These are phyloP conservation scores for Clamator glandarius DNA, from an alignment of 2,797 vertebrate species.

Conservation along the genomic window DNA sequence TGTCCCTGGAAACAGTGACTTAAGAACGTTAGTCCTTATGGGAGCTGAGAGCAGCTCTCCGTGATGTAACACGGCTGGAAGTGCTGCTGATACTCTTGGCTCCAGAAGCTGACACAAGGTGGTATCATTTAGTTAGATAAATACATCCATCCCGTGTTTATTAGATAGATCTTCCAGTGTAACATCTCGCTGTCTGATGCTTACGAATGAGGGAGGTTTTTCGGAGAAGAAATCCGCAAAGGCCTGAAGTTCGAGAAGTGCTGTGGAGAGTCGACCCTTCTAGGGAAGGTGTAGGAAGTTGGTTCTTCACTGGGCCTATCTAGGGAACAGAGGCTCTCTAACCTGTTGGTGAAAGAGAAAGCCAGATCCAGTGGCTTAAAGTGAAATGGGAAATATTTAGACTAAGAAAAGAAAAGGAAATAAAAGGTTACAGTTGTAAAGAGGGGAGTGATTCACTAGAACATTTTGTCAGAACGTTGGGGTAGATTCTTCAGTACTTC, in stretches of 20 bases:
- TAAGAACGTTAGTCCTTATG: not conserved
- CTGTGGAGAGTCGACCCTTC: not conserved
- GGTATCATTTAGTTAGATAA: not conserved
- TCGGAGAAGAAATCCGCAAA: not conserved
- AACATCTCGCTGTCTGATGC: not conserved
- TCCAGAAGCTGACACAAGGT: not conserved
- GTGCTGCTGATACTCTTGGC: not conserved
- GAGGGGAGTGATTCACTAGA: not conserved
- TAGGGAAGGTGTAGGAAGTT: not conserved
- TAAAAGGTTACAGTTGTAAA: not conserved
- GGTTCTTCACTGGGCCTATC: not conserved
- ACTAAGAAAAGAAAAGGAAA: not conserved
- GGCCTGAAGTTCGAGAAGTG: not conserved
- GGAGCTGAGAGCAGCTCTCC: not conserved
- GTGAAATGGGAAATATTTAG: not conserved
- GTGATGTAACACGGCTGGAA: not conserved
- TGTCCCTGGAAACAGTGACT: not conserved
- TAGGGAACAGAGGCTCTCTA: not conserved
- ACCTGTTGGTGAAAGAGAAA: not conserved
- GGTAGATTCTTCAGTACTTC: not conserved
- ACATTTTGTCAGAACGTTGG: not conserved
- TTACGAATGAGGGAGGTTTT: not conserved
- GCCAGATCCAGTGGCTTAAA: not conserved
- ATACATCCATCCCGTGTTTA: not conserved
- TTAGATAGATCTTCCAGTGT: not conserved